phyloP scores from a whole-genome alignment of 2,797 vertebrate species.

The Acanthurus leucopareius region DNA sequence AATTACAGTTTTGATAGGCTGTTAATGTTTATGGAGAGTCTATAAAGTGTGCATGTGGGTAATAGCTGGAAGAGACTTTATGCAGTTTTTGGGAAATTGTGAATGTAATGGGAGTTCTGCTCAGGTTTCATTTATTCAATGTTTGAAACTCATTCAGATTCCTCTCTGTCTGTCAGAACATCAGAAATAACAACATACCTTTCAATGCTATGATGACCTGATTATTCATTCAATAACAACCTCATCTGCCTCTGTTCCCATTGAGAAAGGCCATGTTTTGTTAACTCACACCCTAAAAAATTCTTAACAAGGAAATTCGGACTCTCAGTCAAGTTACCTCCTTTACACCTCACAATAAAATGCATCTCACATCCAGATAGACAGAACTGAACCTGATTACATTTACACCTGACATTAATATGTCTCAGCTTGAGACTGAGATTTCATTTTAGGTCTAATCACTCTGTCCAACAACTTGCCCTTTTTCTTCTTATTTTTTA shows the following conservation, averaged over 20 bases:
- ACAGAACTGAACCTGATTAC: no score
- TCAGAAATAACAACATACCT: neutral
- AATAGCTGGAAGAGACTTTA: conserved; percentile 10
- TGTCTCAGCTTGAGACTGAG: no score
- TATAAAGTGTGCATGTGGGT: conserved; percentile 18
- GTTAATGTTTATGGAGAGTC: conserved; percentile 14
- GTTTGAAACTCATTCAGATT: conserved; percentile 1
- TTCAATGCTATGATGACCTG: neutral
- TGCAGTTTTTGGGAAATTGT: conserved; percentile 14
- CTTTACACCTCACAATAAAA: no score
- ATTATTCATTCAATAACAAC: neutral
- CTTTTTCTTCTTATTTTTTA: no score
- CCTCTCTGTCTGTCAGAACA: neutral
- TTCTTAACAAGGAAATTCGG: no score
- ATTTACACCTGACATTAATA: no score
- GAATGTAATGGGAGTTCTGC: neutral
- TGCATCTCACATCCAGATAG: no score
- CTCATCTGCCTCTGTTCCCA: no score
- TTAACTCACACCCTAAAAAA: neutral
- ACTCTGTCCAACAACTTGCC: no score
- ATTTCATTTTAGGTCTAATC: no score
- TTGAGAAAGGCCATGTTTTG: neutral
- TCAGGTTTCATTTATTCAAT: conserved; percentile 9
- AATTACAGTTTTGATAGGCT: conserved; percentile 22
- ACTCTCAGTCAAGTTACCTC: no score